phyloP scores from a whole-genome alignment of 1,140 invertebrate genomes.

The Drosophila lini region DNA sequence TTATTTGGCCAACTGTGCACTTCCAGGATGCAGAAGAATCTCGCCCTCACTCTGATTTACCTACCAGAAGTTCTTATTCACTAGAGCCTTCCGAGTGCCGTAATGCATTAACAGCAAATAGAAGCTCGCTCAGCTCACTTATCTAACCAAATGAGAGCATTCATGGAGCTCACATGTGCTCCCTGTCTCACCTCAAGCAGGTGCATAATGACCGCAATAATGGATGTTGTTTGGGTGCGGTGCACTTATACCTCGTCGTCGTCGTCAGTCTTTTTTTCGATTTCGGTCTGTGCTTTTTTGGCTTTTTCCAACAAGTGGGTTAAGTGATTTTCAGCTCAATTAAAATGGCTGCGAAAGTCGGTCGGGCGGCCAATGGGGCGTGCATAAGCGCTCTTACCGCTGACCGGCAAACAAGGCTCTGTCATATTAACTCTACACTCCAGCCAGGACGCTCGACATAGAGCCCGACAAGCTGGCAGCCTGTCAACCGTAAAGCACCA shows the following conservation, averaged over 20 bases:
- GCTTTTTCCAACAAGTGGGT: slow-evolving; percentile 47
- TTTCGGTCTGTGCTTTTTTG: slow-evolving; percentile 1
- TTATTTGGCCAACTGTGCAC: not conserved
- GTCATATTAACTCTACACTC: slow-evolving; percentile 64
- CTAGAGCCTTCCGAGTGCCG: not conserved
- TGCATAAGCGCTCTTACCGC: slow-evolving; percentile 49
- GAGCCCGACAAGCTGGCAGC: slow-evolving; percentile 49
- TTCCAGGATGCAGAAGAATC: too few species aligned
- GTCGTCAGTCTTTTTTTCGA: not conserved
- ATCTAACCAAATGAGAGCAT: slow-evolving; percentile 26
- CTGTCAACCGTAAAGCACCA: slow-evolving; percentile 63
- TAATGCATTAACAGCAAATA: slow-evolving; percentile 10
- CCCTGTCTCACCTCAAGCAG: slow-evolving; percentile 1
- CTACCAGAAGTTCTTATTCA: not conserved
- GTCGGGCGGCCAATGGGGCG: slow-evolving; percentile 60
- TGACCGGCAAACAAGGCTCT: slow-evolving; percentile 65
- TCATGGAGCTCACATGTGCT: slow-evolving; percentile 21
- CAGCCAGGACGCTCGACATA: slow-evolving; percentile 25
- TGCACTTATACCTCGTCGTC: slow-evolving; percentile 7
- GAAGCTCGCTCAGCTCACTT: slow-evolving; percentile 5
- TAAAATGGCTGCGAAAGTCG: slow-evolving; percentile 60
- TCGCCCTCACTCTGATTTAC: slow-evolving; percentile 7
- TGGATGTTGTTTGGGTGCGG: slow-evolving; percentile 20
- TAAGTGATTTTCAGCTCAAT: slow-evolving; percentile 80
- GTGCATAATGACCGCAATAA: slow-evolving; percentile 53